These are phyloP conservation scores for Tyrannus savana DNA, from an alignment of 2,113 vertebrate species.

Conservation along the genomic window DNA sequence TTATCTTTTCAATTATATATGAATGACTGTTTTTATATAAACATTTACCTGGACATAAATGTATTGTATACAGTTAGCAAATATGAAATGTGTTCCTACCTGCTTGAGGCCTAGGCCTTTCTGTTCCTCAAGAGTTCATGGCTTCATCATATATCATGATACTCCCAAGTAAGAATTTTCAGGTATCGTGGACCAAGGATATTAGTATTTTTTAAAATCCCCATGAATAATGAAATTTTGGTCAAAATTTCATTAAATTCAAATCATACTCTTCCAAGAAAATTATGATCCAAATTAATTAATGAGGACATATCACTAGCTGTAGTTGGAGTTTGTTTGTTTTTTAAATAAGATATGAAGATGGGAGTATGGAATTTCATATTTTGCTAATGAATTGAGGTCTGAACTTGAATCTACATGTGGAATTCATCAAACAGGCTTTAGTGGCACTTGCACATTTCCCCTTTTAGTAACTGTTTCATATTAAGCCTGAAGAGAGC, in stretches of 20 bases:
- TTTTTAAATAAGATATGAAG: background rate
- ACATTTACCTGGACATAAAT: background rate
- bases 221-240: accelerated
- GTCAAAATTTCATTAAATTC: too few species aligned
- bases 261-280: background rate
- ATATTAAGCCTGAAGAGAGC: constrained; percentile 63
- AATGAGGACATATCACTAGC: background rate
- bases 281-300: background rate
- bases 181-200: background rate
- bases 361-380: background rate
- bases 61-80: background rate
- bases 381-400: background rate
- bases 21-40: background rate
- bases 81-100: background rate
- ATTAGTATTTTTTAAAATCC: background rate
- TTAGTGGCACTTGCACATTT: constrained; percentile 62
- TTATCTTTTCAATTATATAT: background rate
- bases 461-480: constrained; percentile 67
- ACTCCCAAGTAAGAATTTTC: background rate
- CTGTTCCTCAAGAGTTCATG: accelerated
- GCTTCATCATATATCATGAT: background rate
- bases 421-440: constrained; percentile 64
- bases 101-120: background rate
- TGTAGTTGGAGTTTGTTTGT: background rate
- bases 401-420: constrained; percentile 41